Percentiles rank a stretch among this genome's conserved stretches.
Evolutionary conservation across 2,888 invertebrate genomes (phyloP).

Genomic region (Oscheius myriophilus): DNA sequence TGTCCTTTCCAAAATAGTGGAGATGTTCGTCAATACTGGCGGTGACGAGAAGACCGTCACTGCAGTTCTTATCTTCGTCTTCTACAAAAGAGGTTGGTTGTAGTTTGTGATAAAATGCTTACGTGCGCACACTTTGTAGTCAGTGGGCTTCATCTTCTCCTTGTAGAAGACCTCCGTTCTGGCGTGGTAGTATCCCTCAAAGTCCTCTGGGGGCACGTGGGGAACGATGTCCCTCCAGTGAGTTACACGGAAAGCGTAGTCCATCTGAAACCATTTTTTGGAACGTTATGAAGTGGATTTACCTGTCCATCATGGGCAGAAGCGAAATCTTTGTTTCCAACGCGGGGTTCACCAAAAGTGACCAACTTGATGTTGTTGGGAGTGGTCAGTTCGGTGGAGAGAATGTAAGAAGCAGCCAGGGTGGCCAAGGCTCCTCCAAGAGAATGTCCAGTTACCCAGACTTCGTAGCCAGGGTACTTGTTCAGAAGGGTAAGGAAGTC

Average conservation of each 20-base stretch:
- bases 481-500: constrained; percentile 43
- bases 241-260: constrained; percentile 51
- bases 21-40: constrained; percentile 59
- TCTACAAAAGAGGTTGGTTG: constrained; percentile 15
- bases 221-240: constrained; percentile 58
- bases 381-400: constrained; percentile 39
- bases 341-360: constrained; percentile 59
- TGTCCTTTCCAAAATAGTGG: constrained; percentile 56
- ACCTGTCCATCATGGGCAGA: constrained; percentile 48
- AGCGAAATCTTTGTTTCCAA: constrained; percentile 56
- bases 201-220: constrained; percentile 54
- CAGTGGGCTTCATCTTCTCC: constrained; percentile 39
- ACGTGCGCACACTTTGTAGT: constrained; percentile 29
- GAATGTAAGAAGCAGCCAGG: constrained; percentile 52
- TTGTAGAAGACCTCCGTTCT: constrained; percentile 52
- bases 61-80: constrained; percentile 49
- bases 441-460: constrained; percentile 59
- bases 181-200: constrained; percentile 57
- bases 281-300: neutral
- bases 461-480: constrained; percentile 48
- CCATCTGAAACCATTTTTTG: constrained; percentile 30
- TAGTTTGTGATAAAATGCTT: neutral
- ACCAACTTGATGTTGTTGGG: constrained; percentile 48
- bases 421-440: constrained; percentile 62
- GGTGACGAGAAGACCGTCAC: constrained; percentile 53